phyloP scores from a whole-genome alignment of 1,140 invertebrate genomes.

The Teleogryllus occipitalis region DNA sequence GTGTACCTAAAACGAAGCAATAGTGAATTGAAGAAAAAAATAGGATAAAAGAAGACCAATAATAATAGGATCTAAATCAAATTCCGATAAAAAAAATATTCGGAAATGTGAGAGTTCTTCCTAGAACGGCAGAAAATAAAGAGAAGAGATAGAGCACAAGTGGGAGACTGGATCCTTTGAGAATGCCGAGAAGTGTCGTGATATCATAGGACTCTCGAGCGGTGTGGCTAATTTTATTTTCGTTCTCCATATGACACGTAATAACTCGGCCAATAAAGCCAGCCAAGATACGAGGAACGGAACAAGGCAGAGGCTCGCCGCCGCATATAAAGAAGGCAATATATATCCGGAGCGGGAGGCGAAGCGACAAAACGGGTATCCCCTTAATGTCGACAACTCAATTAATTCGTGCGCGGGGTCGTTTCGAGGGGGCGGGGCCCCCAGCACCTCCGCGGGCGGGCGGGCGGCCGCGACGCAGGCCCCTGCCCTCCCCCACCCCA shows the following conservation, averaged over 20 bases:
- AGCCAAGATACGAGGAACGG: not conserved
- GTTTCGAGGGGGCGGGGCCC: not conserved
- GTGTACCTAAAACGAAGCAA: too few relatives aligned
- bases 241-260: not conserved
- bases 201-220: too few relatives aligned
- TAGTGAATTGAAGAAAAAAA: too few relatives aligned
- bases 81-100: too few relatives aligned
- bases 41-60: too few relatives aligned
- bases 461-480: not conserved
- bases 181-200: too few relatives aligned
- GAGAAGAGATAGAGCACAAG: too few relatives aligned
- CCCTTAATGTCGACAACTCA: constrained; percentile 1
- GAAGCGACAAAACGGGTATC: not conserved
- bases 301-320: not conserved
- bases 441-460: not conserved
- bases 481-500: too few relatives aligned
- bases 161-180: too few relatives aligned
- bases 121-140: too few relatives aligned
- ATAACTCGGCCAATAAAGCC: not conserved
- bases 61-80: too few relatives aligned
- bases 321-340: not conserved
- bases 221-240: not conserved
- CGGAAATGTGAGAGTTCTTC: too few relatives aligned
- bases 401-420: not conserved
- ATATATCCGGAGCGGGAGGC: not conserved